Conservation (phyloP, 2,113 vertebrate species). For the Alligator sinensis region DNA sequence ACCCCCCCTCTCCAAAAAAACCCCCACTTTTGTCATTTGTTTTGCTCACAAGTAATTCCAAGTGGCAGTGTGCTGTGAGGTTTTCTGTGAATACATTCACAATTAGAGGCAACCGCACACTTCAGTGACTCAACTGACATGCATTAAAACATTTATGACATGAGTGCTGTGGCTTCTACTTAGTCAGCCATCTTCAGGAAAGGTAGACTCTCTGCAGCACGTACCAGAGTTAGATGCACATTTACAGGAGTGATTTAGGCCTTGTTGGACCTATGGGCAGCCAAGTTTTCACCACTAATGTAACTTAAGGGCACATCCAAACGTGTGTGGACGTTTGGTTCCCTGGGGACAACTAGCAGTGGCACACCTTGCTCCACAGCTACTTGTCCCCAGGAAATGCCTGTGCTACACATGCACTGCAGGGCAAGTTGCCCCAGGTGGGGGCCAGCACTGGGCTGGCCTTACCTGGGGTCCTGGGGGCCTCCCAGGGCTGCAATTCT, state of each 20-base stretch:
- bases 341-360: no score
- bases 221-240: background rate
- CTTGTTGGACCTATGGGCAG: no score
- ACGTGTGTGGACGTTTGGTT: no score
- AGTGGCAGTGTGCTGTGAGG: conserved; percentile 38
- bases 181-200: conserved; percentile 26
- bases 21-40: conserved; percentile 44
- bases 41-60: conserved; percentile 54
- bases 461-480: no score
- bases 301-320: no score
- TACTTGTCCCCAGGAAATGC: no score
- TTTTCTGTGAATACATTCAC: conserved; percentile 67
- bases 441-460: no score
- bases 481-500: no score
- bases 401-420: no score
- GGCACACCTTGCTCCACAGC: no score
- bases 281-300: no score
- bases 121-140: conserved; percentile 63
- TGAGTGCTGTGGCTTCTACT: conserved; percentile 55
- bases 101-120: conserved; percentile 68
- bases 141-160: conserved; percentile 63
- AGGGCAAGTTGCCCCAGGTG: no score
- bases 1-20: background rate
- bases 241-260: background rate
- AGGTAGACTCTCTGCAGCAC: conserved; percentile 7